Evolutionary conservation across 2,113 vertebrate species (phyloP).

Genomic region (Parus major): DNA sequence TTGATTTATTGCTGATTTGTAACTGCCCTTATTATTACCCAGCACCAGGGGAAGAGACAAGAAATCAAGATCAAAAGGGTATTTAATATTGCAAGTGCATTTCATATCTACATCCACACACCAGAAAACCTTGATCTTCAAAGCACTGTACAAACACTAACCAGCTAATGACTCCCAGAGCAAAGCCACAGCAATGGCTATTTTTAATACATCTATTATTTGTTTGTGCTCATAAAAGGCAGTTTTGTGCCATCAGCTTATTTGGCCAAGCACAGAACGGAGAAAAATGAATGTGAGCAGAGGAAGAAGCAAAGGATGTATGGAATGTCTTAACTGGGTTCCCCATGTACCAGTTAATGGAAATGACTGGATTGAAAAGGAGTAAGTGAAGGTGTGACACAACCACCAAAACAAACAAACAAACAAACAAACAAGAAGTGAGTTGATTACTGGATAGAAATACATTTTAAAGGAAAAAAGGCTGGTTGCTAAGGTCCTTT

Average conservation of each 20-base stretch:
- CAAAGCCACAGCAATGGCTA: background rate
- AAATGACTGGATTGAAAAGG: background rate
- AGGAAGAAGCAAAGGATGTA: background rate
- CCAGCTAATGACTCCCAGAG: constrained; percentile 4
- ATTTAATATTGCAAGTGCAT: background rate
- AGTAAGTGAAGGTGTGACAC: background rate
- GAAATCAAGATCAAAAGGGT: background rate
- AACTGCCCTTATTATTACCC: background rate
- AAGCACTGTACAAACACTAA: background rate
- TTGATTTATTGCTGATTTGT: background rate
- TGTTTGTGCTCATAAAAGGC: constrained; percentile 25
- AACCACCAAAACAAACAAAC: background rate
- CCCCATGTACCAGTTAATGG: background rate
- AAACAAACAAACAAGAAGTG: too few relatives aligned
- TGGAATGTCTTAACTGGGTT: background rate
- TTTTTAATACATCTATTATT: constrained; percentile 43
- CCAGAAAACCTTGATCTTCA: background rate
- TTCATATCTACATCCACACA: background rate
- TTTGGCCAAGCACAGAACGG: background rate
- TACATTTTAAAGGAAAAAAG: background rate
- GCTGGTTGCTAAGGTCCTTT: background rate
- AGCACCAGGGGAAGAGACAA: background rate
- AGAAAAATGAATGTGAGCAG: background rate
- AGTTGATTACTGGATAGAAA: background rate
- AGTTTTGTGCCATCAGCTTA: constrained; percentile 11